Base-by-base conservation (phyloP, 30 jellyfish, hydroid and myxozoan species). In the Aurelia aurita region DNA sequence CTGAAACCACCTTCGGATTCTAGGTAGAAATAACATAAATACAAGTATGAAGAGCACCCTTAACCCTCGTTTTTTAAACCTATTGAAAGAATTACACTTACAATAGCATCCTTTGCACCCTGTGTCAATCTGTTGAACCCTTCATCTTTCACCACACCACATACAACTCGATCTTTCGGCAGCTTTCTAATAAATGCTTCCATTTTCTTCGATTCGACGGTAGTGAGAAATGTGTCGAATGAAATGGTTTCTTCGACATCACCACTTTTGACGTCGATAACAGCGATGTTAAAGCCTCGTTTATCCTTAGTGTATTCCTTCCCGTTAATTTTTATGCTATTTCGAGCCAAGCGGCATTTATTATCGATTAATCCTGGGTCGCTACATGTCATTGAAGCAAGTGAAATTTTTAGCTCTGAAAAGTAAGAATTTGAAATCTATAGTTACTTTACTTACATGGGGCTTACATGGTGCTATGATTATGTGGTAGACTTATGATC, bases 71-170 rank as follows among this genome's bases (percentile, higher is more conserved):
- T 39, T 39, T 39, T 39, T 8, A 39, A 39, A 39, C 15, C 51
- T 3, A 64, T 23, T 16, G 12, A 64, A 26, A 16, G 1, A 64
- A 27, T 7, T 7, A 25, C 13, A 59, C 93, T 69, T 59, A 83
- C 93, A 44, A 83, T 83, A 10, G 80, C 81, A 10, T 34, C 44
- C 34, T 71, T 58, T 45, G 87, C 93, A 39, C 83, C 87, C 23
- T 20, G 58, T n/a, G 35, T 55, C 45, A 83, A 31, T 25, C 28
- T 43, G 18, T 67, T 64, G 32, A 16, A 69, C 3, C 47, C 93
- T 21, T 83, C 93, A 43, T 58, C 93, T 25, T 83, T 83, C 13
- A 70, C 55, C 5, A 83, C 93, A 22, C 93, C 93, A 58, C 72
- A 47, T 5, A 83, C 87, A 23, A 83, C 45, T 21, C n/a, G 44